These are phyloP conservation scores for Drosophila bocki DNA, from an alignment of 1,140 invertebrate species.

Conservation along the genomic window DNA sequence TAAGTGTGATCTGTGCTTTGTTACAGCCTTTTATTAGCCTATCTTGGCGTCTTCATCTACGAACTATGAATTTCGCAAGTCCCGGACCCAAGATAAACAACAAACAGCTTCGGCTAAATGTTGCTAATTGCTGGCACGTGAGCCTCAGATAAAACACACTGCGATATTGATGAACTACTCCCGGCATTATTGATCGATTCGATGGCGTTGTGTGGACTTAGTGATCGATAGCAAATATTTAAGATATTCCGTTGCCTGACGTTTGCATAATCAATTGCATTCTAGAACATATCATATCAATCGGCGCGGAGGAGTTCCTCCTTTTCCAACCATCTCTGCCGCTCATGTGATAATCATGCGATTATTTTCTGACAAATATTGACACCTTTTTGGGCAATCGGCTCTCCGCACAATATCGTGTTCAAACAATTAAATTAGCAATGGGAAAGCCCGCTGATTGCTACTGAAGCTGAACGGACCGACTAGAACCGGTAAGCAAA, in stretches of 20 bases:
- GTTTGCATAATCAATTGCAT: constrained; percentile 43
- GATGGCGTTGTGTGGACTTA: constrained; percentile 14
- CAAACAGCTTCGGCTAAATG: constrained; percentile 18
- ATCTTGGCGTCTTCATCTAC: constrained; percentile 5
- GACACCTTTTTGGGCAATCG: constrained; percentile 51
- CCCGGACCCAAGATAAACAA: constrained; percentile 31
- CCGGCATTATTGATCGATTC: constrained; percentile 29
- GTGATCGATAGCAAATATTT: constrained; percentile 45
- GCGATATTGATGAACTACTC: constrained; percentile 21
- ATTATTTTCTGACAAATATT: constrained; percentile 45
- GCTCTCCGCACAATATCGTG: constrained; percentile 52
- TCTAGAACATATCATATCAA: constrained; percentile 2
- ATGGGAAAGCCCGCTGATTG: constrained; percentile 22
- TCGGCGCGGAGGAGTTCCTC: constrained; percentile 21
- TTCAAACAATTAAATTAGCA: constrained; percentile 40
- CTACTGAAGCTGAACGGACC: constrained; percentile 25
- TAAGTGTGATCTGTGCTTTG: constrained; percentile 12
- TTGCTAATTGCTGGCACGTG: constrained; percentile 58
- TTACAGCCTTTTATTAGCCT: constrained; percentile 13
- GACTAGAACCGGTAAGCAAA: constrained; percentile 37
- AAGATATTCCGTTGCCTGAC: neutral
- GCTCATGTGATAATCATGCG: constrained; percentile 59
- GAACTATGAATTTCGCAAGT: constrained; percentile 38
- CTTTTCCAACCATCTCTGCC: constrained; percentile 4
- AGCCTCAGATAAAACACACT: constrained; percentile 28